Base-by-base conservation (phyloP, 2,113 vertebrate genomes). In the Rhabdornis inornatus region DNA sequence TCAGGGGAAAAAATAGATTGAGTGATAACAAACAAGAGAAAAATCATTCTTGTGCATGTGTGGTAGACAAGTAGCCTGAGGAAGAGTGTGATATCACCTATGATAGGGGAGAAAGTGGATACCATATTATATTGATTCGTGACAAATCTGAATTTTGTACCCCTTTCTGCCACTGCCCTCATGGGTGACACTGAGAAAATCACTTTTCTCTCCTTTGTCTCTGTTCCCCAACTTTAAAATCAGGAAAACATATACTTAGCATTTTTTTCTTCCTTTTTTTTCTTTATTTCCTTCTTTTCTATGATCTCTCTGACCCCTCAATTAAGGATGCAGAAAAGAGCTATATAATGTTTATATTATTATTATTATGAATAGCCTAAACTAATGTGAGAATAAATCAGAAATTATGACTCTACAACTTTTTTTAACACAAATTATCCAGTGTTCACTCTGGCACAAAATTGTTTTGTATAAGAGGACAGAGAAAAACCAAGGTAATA, bases 41-140 rank as follows among this genome's bases (percentile, higher is more conserved):
- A 94, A 94, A 50, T 83, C 50, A 72, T 95, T 92, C 78, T 76
- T 91, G 40, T 72, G 30, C 53, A 79, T 89, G 53, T 37, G 69
- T 95, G 71, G 53, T 90, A 85, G 74, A 85, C 65, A 95, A 91
- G 49, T 44, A 72, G 50, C 87, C 81, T 70, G 74, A 95, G 70
- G 87, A 95, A 83, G 21, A 87, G 47, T 35, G 45, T 90, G 88
- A 31, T 89, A 93, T 47, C 60, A 92, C 13, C 42, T 59, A 86
- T 47, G 33, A 59, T 6, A 87, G 17, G 13, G 33, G 40, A 91
- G 39, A 69, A 92, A 86, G 35, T 60, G 47, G 50, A 77, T 44
- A 91, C 35, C 15, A 13, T 53, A 61, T 79, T 70, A 57, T 42
- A 47, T 5, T 61, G 7, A 27, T 76, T 91, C 81, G 83, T 3